Base-by-base conservation (phyloP, 2,113 vertebrate genomes). In the Geococcyx californianus region DNA sequence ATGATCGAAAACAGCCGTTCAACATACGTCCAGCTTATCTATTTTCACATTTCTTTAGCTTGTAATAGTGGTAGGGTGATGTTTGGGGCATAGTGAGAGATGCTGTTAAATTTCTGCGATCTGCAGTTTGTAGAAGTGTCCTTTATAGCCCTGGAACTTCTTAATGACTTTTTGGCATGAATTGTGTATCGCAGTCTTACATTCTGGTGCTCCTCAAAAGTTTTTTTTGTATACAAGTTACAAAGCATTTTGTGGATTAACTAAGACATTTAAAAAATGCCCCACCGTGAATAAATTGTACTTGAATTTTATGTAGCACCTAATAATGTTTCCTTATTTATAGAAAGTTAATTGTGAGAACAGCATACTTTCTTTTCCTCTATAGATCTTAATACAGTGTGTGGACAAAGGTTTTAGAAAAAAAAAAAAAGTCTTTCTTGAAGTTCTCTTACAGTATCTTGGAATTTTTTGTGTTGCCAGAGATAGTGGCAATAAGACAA, bases 11-110 rank as follows among this genome's bases (percentile, higher is more conserved):
- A 31, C 45, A 86, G 36, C 42, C n/a, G 59, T 97, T 94, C 89
- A 89, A 40, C 5, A 7, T 83, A 59, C 13, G 40, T 45, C 54
- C 34, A 58, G 7, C 16, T 84, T 81, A 67, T 73, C 2, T 9
- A 6, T 84, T 95, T 91, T 87, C 62, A 34, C 56, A 62, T 92
- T 62, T 17, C 44, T 91, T 96, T 89, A 87, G 69, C 52, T 83
- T 80, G 8, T 73, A 63, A 14, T 33, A 78, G 56, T 18, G 38
- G 31, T 44, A 78, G 84, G 68, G 40, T 85, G 58, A 21, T 91
- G 87, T 81, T 74, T 75, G 90, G 87, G 64, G 16, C 10, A 58
- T 52, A 83, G 12, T 79, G 67, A 82, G 81, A 92, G 42, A 70
- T 78, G 66, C 75, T 94, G 64, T 49, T 52, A 76, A 17, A 93